Evolutionary conservation across 2,113 vertebrate species (phyloP).

Genomic region (Eubucco bourcierii): DNA sequence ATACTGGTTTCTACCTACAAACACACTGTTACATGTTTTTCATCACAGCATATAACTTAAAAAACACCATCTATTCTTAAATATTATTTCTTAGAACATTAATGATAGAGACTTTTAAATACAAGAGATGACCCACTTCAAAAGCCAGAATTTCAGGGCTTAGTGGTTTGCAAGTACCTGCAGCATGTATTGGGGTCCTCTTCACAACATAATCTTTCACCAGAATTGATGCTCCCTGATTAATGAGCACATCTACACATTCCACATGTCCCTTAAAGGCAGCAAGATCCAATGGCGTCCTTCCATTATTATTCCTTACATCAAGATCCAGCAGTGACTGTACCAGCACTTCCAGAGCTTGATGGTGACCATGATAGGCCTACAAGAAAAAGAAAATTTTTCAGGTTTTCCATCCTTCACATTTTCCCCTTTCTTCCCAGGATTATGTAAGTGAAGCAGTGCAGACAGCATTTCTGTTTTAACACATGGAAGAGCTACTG

Average conservation of each 20-base stretch:
- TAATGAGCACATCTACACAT: constrained; percentile 97
- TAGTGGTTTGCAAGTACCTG: constrained; percentile 76
- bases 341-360: constrained; percentile 94
- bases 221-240: constrained; percentile 95
- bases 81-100: neutral
- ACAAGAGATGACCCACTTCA: neutral
- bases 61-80: neutral
- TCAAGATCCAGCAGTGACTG: constrained; percentile 96
- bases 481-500: neutral
- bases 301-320: constrained; percentile 91
- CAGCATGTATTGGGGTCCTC: constrained; percentile 94
- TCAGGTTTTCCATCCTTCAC: neutral
- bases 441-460: neutral
- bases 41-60: neutral
- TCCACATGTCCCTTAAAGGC: constrained; percentile 96
- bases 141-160: neutral
- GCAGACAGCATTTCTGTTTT: neutral
- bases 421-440: neutral
- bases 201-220: constrained; percentile 95
- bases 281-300: constrained; percentile 93
- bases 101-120: neutral
- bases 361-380: constrained; percentile 97
- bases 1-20: neutral
- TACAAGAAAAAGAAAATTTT: constrained; percentile 56
- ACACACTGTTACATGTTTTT: neutral